Percentiles rank a stretch among this genome's conserved stretches.
These are phyloP conservation scores for Eulemur rubriventer DNA, from an alignment of 2,797 vertebrate genomes.

Conservation along the genomic window DNA sequence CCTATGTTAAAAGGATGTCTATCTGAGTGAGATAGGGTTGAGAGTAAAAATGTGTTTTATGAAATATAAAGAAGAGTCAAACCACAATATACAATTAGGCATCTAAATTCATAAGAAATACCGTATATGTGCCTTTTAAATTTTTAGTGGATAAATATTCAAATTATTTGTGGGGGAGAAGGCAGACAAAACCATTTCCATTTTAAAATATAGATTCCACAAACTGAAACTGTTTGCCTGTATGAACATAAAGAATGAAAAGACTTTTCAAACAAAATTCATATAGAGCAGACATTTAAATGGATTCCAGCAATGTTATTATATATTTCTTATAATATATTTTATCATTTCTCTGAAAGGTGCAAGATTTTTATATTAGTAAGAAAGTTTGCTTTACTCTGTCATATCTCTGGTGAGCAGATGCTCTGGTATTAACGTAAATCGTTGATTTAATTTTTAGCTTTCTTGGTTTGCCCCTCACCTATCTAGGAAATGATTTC, in stretches of 20 bases:
- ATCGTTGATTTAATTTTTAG: conserved; percentile 86
- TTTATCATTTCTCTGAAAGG: conserved; percentile 75
- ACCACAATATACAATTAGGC: conserved; percentile 10
- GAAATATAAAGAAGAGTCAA: conserved; percentile 47
- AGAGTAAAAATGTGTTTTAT: conserved; percentile 53
- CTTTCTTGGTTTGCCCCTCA: conserved; percentile 85
- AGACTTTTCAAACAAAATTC: conserved; percentile 67
- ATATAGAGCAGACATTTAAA: conserved; percentile 39
- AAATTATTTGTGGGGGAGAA: conserved; percentile 60
- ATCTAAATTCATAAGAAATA: conserved; percentile 57
- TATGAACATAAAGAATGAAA: conserved; percentile 63
- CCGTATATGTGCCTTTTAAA: conserved; percentile 45
- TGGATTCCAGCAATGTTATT: conserved; percentile 51
- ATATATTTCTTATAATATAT: conserved; percentile 55
- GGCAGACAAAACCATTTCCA: conserved; percentile 48
- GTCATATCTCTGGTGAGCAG: conserved; percentile 82
- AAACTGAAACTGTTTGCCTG: conserved; percentile 69
- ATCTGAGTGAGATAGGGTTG: conserved; percentile 9
- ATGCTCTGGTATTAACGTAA: conserved; percentile 83
- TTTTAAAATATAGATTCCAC: conserved; percentile 79
- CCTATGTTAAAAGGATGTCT: conserved; percentile 52
- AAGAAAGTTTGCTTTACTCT: conserved; percentile 80
- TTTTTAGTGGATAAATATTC: conserved; percentile 69
- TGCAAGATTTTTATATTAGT: conserved; percentile 72
- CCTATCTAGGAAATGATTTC: conserved; percentile 87